Evolutionary conservation across 2,797 vertebrate genomes (phyloP).

Genomic region (Squalus acanthias): DNA sequence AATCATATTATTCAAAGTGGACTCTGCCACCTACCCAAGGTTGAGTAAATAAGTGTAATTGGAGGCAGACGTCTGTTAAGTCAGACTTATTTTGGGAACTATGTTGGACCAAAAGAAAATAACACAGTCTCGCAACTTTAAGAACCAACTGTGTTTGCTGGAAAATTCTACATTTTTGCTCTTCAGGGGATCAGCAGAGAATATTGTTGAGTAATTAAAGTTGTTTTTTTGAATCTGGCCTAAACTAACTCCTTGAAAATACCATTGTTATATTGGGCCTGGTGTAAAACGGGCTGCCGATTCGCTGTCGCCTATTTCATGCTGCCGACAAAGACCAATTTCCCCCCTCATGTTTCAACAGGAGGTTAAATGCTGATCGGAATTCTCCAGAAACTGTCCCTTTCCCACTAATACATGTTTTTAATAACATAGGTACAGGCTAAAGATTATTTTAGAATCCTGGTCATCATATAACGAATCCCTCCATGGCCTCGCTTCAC

Average conservation of each 20-base stretch:
- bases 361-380: not conserved
- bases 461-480: not conserved
- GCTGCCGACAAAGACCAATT: not conserved
- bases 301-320: not conserved
- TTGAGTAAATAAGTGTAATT: conserved; percentile 18
- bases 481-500: not conserved
- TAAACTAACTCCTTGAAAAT: conserved; percentile 3
- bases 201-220: not conserved
- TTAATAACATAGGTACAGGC: not conserved
- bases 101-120: not conserved
- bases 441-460: not conserved
- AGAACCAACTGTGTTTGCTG: not conserved
- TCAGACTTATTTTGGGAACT: not conserved
- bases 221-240: not conserved
- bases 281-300: not conserved
- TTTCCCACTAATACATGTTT: not conserved
- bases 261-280: not conserved
- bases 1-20: not conserved
- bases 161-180: conserved; percentile 21
- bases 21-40: not conserved
- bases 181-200: not conserved
- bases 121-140: not conserved
- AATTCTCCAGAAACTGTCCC: no score
- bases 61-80: not conserved
- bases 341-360: not conserved